A percentile compares a stretch with the other conserved stretches of the same genome.
These are phyloP conservation scores for Cololabis saira DNA, from an alignment of 2,113 vertebrate species.

Conservation along the genomic window DNA sequence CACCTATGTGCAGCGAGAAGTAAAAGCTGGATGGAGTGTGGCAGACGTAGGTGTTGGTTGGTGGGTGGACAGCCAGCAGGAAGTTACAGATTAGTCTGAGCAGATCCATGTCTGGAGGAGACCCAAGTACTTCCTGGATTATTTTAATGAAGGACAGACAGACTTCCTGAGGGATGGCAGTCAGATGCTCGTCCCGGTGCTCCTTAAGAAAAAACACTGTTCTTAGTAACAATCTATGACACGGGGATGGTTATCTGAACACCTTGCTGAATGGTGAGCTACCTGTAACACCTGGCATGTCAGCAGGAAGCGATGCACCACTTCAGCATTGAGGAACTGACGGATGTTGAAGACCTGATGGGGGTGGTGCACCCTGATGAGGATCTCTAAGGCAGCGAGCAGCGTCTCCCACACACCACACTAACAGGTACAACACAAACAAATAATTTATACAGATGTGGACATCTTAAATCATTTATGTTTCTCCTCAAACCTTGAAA, in stretches of 20 bases:
- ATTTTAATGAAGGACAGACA: conserved; percentile 97
- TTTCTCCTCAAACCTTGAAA: no score
- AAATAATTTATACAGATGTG: not conserved
- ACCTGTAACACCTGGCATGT: conserved; percentile 98
- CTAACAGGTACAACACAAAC: conserved; percentile 70
- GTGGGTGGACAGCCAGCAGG: conserved; percentile 95
- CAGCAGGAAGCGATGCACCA: conserved; percentile 93
- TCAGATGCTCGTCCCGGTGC: conserved; percentile 91
- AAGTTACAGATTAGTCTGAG: conserved; percentile 94
- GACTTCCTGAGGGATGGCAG: conserved; percentile 89
- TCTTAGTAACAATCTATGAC: not conserved
- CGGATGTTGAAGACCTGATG: conserved; percentile 93
- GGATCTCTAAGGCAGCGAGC: conserved; percentile 88
- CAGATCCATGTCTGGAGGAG: conserved; percentile 94
- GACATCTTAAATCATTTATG: no score
- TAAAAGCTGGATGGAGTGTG: conserved; percentile 97
- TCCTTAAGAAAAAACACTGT: conserved; percentile 80
- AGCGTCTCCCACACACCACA: conserved; percentile 92
- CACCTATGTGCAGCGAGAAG: conserved; percentile 96
- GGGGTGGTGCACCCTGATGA: conserved; percentile 92
- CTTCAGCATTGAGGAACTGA: conserved; percentile 90
- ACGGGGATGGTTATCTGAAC: not conserved
- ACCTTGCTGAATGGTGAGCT: conserved; percentile 12
- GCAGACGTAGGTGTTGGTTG: conserved; percentile 97
- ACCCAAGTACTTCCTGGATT: conserved; percentile 97